Percentiles rank a stretch among this genome's conserved stretches.
Evolutionary conservation across 2,888 invertebrate species (phyloP).

Genomic region (Drosophila acutilabella): DNA sequence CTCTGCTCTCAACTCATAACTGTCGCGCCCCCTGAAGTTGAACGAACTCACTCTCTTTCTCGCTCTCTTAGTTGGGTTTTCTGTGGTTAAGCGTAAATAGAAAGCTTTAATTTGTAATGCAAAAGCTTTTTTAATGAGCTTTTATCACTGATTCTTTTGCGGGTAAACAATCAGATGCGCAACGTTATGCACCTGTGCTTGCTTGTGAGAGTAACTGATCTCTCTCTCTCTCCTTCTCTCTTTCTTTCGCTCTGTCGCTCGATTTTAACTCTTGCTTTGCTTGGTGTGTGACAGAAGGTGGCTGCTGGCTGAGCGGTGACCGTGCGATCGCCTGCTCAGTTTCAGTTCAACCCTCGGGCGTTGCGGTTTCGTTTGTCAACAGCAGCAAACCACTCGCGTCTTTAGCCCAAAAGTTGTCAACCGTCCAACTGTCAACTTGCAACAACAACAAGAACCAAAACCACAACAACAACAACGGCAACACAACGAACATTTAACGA

Average conservation of each 20-base stretch:
- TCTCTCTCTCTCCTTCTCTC: constrained; percentile 12
- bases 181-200: constrained; percentile 45
- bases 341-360: constrained; percentile 76
- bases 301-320: constrained; percentile 30
- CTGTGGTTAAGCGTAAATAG: neutral
- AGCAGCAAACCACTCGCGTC: constrained; percentile 35
- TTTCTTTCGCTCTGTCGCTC: neutral
- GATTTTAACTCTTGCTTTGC: constrained; percentile 29
- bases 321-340: constrained; percentile 58
- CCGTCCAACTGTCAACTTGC: constrained; percentile 49
- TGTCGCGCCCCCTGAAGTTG: constrained; percentile 47
- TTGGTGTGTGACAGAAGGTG: constrained; percentile 20
- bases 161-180: constrained; percentile 36
- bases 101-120: constrained; percentile 12
- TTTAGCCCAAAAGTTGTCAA: constrained; percentile 75
- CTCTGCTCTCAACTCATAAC: constrained; percentile 18
- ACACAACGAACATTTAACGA: constrained; percentile 63
- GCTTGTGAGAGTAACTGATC: constrained; percentile 16
- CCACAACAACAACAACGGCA: constrained; percentile 30
- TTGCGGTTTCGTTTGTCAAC: constrained; percentile 60
- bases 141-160: constrained; percentile 16
- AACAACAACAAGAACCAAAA: constrained; percentile 23
- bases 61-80: neutral
- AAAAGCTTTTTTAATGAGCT: constrained; percentile 39
- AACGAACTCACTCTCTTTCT: constrained; percentile 40